These are phyloP conservation scores for Megalops cyprinoides DNA, from an alignment of 2,797 vertebrate genomes.

Conservation along the genomic window DNA sequence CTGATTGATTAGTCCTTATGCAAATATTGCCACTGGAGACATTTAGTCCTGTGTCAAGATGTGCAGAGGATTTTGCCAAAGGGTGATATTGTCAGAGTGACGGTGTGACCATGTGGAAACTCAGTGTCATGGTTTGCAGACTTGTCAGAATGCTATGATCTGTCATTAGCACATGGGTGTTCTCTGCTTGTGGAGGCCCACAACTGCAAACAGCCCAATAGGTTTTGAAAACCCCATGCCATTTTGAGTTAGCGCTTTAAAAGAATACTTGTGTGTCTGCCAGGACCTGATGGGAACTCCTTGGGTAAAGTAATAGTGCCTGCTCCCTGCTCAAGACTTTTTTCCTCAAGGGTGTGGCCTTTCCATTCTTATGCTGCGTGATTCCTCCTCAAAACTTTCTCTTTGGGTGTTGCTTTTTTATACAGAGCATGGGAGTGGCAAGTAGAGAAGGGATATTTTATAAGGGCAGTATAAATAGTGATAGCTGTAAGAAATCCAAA, in stretches of 20 bases:
- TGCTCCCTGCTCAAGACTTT: not conserved
- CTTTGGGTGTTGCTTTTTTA: not conserved
- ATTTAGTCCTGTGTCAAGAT: conserved; percentile 25
- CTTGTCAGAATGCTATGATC: conserved; percentile 27
- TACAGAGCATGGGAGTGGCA: not conserved
- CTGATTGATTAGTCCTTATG: conserved; percentile 64
- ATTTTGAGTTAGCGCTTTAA: not conserved
- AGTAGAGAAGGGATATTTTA: not conserved
- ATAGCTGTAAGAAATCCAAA: conserved; percentile 8
- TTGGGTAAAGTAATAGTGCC: conserved; percentile 38
- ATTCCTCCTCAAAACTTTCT: not conserved
- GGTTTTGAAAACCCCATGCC: conserved; percentile 27
- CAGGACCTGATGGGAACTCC: conserved; percentile 23
- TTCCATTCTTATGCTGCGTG: not conserved
- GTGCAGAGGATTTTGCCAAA: conserved; percentile 43
- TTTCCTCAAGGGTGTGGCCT: not conserved
- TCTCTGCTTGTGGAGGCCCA: not conserved
- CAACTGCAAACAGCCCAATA: not conserved
- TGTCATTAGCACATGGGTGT: not conserved
- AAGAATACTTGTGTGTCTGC: not conserved
- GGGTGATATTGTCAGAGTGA: conserved; percentile 55
- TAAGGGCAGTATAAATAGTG: not conserved
- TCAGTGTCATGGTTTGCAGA: not conserved
- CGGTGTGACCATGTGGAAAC: not conserved
- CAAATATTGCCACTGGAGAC: conserved; percentile 43